A percentile compares a stretch with the other conserved stretches of the same genome.
These are phyloP conservation scores for Dryococelus australis DNA, from an alignment of 2,888 invertebrate species.

Conservation along the genomic window DNA sequence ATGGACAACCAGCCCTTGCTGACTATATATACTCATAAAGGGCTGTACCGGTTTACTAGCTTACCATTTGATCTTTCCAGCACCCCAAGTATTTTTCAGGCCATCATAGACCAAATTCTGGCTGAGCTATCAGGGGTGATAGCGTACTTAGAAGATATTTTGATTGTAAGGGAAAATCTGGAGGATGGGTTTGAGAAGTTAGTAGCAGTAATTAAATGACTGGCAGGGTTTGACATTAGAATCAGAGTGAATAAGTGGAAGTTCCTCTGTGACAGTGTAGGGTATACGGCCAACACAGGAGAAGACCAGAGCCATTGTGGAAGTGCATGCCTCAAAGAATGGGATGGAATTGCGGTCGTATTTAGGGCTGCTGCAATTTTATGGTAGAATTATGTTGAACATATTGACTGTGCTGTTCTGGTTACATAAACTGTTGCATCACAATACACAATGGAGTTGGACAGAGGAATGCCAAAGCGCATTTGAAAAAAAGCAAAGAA, in stretches of 20 bases:
- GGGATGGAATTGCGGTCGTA: too few species aligned
- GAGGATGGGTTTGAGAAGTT: background rate
- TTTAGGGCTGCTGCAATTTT: too few species aligned
- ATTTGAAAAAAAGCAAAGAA: background rate
- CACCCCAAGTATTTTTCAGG: too few species aligned
- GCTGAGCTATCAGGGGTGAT: background rate
- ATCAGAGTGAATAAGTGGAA: background rate
- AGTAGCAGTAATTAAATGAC: background rate
- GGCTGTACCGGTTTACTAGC: too few species aligned
- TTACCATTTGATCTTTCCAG: too few species aligned
- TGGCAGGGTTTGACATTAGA: background rate
- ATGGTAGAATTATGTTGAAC: too few species aligned
- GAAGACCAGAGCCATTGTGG: too few species aligned
- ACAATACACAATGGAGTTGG: background rate
- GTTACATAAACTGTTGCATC: background rate
- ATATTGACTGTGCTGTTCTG: too few species aligned
- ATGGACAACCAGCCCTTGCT: too few species aligned
- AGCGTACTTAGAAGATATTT: background rate
- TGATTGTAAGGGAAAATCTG: background rate
- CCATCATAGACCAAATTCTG: background rate
- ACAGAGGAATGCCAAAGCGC: background rate
- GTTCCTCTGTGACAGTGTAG: background rate
- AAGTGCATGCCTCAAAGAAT: too few species aligned
- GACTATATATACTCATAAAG: too few species aligned
- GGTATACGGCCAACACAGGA: too few species aligned